Conservation (phyloP, 2,113 vertebrate genomes). For the Phaethon lepturus region DNA sequence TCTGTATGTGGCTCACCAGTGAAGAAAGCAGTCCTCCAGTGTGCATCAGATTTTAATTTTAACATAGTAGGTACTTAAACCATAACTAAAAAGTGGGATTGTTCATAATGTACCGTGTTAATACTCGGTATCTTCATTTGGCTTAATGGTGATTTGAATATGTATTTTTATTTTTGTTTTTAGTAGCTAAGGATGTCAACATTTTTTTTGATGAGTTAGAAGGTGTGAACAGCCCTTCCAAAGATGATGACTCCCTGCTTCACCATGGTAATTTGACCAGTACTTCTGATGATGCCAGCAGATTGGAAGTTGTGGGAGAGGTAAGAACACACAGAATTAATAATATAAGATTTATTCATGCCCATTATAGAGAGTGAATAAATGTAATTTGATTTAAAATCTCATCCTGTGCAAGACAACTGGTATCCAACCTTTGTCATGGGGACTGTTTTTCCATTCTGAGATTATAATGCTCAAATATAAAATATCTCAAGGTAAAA, state of each 20-base stretch:
- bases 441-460: background rate
- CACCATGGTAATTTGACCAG: slow-evolving; percentile 86
- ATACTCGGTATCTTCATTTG: background rate
- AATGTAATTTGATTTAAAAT: background rate
- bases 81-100: background rate
- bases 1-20: background rate
- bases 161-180: slow-evolving; percentile 38
- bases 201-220: slow-evolving; percentile 87
- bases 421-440: background rate
- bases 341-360: background rate
- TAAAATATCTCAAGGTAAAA: background rate
- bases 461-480: background rate
- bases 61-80: background rate
- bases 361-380: background rate
- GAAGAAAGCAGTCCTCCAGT: background rate
- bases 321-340: slow-evolving; percentile 69
- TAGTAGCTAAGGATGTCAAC: slow-evolving; percentile 88
- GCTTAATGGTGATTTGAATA: background rate
- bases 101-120: background rate
- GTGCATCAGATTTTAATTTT: background rate
- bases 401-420: background rate
- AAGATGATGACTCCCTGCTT: slow-evolving; percentile 89
- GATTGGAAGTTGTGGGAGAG: slow-evolving; percentile 82
- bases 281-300: slow-evolving; percentile 86
- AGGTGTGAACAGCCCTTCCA: slow-evolving; percentile 84